Evolutionary conservation across 30 jellyfish, hydroid and myxozoan genomes (phyloP).

Genomic region (Turritopsis dohrnii): DNA sequence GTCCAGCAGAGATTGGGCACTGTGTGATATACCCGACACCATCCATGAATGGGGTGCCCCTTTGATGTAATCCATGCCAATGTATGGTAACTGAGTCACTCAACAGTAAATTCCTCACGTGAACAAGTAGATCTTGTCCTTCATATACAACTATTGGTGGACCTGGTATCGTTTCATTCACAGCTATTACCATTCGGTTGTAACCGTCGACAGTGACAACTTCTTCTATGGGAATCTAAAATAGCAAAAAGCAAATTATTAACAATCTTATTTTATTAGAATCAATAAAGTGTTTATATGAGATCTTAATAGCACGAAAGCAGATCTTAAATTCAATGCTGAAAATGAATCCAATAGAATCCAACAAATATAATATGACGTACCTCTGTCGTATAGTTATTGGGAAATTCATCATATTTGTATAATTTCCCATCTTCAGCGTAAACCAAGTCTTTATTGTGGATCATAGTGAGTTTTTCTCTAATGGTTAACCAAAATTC

Average conservation of each 20-base stretch:
- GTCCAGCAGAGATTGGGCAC: constrained; percentile 94
- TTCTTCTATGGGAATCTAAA: constrained; percentile 30
- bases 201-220: constrained; percentile 49
- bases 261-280: no score
- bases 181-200: constrained; percentile 40
- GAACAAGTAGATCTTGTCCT: constrained; percentile 37
- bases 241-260: background rate
- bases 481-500: constrained; percentile 48
- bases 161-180: constrained; percentile 50
- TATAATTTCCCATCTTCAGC: constrained; percentile 51
- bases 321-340: no score
- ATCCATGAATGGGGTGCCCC: constrained; percentile 90
- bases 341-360: background rate
- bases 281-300: background rate
- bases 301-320: no score
- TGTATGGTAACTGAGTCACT: constrained; percentile 80
- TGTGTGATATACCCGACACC: constrained; percentile 92
- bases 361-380: background rate
- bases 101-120: constrained; percentile 46
- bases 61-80: constrained; percentile 91
- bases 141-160: constrained; percentile 52
- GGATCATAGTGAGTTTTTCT: constrained; percentile 55
- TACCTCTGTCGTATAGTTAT: constrained; percentile 37
- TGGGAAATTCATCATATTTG: constrained; percentile 35
- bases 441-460: constrained; percentile 46